Percentiles rank a stretch among this genome's conserved stretches.
These are phyloP conservation scores for Epinotia brunnichana DNA, from an alignment of 2,888 invertebrate genomes.

Conservation along the genomic window DNA sequence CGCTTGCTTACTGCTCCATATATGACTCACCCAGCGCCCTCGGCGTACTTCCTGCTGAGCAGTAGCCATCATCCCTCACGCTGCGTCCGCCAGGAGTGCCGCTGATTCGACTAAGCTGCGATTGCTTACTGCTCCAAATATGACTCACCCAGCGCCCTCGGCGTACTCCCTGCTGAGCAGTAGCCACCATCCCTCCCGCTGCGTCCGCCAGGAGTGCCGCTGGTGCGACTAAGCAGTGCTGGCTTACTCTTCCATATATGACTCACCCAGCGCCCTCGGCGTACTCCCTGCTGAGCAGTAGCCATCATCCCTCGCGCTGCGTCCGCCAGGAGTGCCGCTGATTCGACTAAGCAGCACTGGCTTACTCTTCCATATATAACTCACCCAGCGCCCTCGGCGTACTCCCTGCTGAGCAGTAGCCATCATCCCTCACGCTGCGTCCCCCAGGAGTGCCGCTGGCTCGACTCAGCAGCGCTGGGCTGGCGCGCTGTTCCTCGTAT, in stretches of 20 bases:
- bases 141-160: constrained; percentile 77
- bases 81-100: too few species aligned
- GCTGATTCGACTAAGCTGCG: too few species aligned
- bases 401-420: constrained; percentile 87
- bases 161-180: constrained; percentile 87
- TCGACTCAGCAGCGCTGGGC: constrained; percentile 71
- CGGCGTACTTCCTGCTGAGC: too few species aligned
- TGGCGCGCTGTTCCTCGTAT: constrained; percentile 78
- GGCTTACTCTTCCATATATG: too few species aligned
- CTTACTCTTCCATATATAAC: neutral
- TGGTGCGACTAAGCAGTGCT: too few species aligned
- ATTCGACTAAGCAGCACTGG: constrained; percentile 43
- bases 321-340: constrained; percentile 72
- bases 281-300: constrained; percentile 87
- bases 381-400: constrained; percentile 84
- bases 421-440: constrained; percentile 84
- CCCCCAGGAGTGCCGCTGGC: constrained; percentile 74
- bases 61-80: too few species aligned
- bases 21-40: too few species aligned
- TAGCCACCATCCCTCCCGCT: too few species aligned
- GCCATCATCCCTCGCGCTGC: constrained; percentile 84
- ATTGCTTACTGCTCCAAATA: too few species aligned
- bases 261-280: constrained; percentile 79
- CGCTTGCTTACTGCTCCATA: too few species aligned
- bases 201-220: too few species aligned